Conservation (phyloP, 2,888 invertebrate species). For the Sminthurinus aureus region DNA sequence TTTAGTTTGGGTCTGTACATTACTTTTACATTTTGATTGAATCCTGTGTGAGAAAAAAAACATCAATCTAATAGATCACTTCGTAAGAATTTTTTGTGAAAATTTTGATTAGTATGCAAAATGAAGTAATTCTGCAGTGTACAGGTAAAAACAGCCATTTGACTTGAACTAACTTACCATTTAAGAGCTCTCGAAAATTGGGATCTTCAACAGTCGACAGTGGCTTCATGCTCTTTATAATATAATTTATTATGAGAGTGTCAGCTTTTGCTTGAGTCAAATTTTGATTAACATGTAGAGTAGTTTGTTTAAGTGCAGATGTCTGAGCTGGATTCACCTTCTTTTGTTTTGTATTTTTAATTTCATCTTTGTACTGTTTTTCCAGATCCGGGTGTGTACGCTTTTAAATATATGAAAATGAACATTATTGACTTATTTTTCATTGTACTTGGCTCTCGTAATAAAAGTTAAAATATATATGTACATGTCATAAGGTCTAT, state of each 20-base stretch:
- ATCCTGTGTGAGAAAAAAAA: background rate
- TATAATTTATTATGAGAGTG: constrained; percentile 13
- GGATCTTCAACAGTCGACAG: constrained; percentile 33
- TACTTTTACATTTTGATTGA: background rate
- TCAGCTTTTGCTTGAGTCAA: constrained; percentile 20
- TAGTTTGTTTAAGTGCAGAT: background rate
- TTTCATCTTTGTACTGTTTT: background rate
- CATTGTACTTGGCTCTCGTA: background rate
- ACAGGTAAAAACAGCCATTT: too few species aligned
- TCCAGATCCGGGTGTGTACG: background rate
- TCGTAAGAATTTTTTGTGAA: too few species aligned
- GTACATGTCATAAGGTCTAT: background rate
- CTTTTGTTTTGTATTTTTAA: too few species aligned
- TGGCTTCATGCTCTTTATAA: constrained; percentile 39
- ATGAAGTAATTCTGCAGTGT: too few species aligned
- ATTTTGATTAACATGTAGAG: background rate
- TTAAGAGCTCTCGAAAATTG: constrained; percentile 12
- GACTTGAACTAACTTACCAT: too few species aligned
- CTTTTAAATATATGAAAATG: background rate
- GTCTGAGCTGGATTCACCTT: background rate
- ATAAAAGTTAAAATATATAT: background rate
- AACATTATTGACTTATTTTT: background rate
- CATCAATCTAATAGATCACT: too few species aligned
- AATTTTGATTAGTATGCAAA: too few species aligned
- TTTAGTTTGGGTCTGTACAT: background rate